Evolutionary conservation across 2,888 invertebrate genomes (phyloP), one percentile per base, ranked within the genome.

Genomic region (Coelogynopora nodosa): DNA sequence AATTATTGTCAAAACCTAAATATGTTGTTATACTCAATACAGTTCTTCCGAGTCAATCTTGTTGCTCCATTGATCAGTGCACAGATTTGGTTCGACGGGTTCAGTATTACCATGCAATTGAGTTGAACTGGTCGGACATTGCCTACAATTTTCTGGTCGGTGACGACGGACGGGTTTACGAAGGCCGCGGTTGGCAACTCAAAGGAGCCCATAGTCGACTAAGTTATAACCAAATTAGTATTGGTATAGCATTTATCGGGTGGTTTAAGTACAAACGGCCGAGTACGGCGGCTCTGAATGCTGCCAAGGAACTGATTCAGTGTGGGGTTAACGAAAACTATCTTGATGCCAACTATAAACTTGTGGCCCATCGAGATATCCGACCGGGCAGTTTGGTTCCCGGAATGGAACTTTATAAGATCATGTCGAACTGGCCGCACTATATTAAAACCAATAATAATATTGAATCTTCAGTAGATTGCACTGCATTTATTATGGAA

Each of bases 221-320:
- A 23, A 0, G 1, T 0, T 67, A 81, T 23, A 85, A 67, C 30
- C 28, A 82, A 1, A 26, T 67, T 30, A 85, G 29, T 2, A 67
- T 85, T 23, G 30, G 85, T 2, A 85, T 85, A 0, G 67, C 67
- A 13, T 85, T 28, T 30, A 85, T 85, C 28, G 85, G 85, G 0
- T 85, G 67, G 74, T 85, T 85, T 30, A 85, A 85, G 30, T 85
- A 81, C 30, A 23, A 2, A 0, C 26, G 27, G 5, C 85, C 85
- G 0, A 85, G 74, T 67, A 1, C 28, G 26, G 74, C 28, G 5
- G 67, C 67, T 2, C 49, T 85, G 2, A 74, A 82, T 67, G 74
- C 67, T 26, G 29, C 67, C 67, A 85, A 85, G 85, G 67, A 85
- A 5, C 67, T 85, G 67, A 85, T 85, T 74, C 26, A 85, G 27